A percentile compares a stretch with the other conserved stretches of the same genome.
phyloP scores from a whole-genome alignment of 2,797 vertebrate genomes.

The Helicolenus hilgendorfi region DNA sequence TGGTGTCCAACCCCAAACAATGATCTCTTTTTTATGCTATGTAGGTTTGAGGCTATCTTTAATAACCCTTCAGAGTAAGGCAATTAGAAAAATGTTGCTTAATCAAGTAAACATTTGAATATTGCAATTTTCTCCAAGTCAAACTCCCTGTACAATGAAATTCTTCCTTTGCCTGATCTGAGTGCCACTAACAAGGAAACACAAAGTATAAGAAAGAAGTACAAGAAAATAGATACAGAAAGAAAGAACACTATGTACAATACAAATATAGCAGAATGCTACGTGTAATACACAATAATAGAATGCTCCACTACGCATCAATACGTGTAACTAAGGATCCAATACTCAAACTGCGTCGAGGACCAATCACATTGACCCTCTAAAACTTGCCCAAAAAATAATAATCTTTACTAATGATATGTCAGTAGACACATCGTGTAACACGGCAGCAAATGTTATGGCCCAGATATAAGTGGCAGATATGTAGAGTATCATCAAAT shows the following conservation, averaged over 20 bases:
- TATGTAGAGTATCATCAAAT: neutral
- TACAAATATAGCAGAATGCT: too few relatives aligned
- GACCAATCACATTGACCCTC: neutral
- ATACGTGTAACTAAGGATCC: neutral
- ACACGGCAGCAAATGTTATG: constrained; percentile 5
- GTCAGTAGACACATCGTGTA: neutral
- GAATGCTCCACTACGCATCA: neutral
- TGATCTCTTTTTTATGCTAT: neutral
- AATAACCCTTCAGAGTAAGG: neutral
- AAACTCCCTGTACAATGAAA: too few relatives aligned
- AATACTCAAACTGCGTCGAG: neutral
- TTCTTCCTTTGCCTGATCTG: too few relatives aligned
- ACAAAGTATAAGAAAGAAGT: too few relatives aligned
- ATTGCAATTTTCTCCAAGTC: neutral
- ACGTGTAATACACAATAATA: too few relatives aligned
- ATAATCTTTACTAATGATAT: neutral
- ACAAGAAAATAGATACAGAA: too few relatives aligned
- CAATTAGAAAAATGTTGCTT: neutral
- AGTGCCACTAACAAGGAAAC: too few relatives aligned
- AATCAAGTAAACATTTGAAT: neutral
- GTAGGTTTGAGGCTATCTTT: neutral
- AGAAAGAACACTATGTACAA: too few relatives aligned
- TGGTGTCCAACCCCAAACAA: neutral
- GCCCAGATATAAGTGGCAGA: neutral
- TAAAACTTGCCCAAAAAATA: neutral